These are phyloP conservation scores for Lithobates sylvaticus DNA, from an alignment of 2,797 vertebrate species.

Conservation along the genomic window DNA sequence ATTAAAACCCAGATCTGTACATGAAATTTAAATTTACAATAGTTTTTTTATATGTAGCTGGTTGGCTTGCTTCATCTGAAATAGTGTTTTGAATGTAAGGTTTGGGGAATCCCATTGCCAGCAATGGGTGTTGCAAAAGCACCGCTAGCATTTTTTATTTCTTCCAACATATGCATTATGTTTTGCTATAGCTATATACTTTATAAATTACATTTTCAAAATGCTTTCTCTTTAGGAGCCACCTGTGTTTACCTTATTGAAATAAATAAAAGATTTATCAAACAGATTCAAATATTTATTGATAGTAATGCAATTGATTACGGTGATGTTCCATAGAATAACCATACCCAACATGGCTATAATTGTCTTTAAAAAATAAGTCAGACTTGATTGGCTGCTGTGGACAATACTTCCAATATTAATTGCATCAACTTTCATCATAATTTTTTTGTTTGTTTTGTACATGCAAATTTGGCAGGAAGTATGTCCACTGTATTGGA, in stretches of 20 bases:
- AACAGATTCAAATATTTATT: no score
- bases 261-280: background rate
- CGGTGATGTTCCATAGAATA: background rate
- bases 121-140: slow-evolving; percentile 30
- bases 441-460: background rate
- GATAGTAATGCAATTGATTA: background rate
- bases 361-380: background rate
- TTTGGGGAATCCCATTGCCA: slow-evolving; percentile 37
- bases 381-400: background rate
- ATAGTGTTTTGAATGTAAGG: background rate
- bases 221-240: background rate
- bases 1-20: background rate
- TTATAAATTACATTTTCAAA: background rate
- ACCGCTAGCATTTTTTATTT: background rate
- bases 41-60: slow-evolving; percentile 25
- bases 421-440: background rate
- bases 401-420: background rate
- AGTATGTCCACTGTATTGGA: background rate
- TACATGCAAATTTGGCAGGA: background rate
- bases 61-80: slow-evolving; percentile 20
- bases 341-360: background rate
- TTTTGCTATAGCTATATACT: background rate
- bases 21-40: slow-evolving; percentile 25
- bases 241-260: background rate
- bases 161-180: background rate